A percentile compares a stretch with the other conserved stretches of the same genome.
Conservation (phyloP, 2,113 vertebrate genomes). For the Piaya cayana region DNA sequence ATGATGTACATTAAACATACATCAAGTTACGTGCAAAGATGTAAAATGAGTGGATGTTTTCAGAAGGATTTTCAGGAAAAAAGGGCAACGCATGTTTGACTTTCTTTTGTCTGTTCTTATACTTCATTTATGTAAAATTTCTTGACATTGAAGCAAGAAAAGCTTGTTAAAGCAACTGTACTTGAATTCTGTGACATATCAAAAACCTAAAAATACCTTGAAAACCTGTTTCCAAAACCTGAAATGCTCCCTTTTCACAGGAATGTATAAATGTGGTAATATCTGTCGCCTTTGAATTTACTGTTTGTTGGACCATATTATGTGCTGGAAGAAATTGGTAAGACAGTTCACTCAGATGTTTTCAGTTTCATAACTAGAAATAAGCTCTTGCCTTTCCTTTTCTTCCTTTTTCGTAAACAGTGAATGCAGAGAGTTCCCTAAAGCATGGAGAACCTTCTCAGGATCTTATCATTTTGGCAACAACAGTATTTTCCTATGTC, state of each 20-base stretch:
- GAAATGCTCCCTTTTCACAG: background rate
- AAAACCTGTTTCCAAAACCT: background rate
- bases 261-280: background rate
- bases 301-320: background rate
- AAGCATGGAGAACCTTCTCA: conserved; percentile 51
- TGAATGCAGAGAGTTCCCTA: conserved; percentile 30
- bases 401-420: background rate
- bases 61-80: background rate
- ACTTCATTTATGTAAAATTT: background rate
- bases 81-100: background rate
- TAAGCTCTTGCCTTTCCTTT: background rate
- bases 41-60: background rate
- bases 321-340: background rate
- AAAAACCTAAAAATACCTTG: background rate
- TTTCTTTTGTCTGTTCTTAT: background rate
- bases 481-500: conserved; percentile 75
- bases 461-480: conserved; percentile 77
- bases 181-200: background rate
- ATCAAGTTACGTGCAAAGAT: background rate
- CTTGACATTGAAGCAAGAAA: background rate
- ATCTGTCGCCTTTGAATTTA: background rate
- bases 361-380: background rate
- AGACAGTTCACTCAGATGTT: background rate
- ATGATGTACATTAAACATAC: background rate
- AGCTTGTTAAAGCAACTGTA: background rate